Conservation (phyloP, 2,113 vertebrate species). For the Vidua chalybeata region DNA sequence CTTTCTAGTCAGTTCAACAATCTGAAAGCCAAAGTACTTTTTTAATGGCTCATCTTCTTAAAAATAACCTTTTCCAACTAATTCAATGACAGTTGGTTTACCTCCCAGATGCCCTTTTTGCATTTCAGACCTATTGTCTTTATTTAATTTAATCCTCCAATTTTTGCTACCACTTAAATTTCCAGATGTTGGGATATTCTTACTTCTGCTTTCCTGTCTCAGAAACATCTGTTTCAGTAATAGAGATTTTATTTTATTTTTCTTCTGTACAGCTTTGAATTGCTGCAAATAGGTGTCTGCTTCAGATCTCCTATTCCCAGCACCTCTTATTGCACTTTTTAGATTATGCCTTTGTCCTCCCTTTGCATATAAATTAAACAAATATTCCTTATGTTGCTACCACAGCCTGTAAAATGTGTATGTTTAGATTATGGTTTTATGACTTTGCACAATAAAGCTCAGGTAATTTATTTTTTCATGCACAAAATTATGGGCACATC, state of each 20-base stretch:
- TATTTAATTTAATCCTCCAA: background rate
- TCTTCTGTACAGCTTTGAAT: background rate
- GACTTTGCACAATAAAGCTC: background rate
- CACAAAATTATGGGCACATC: background rate
- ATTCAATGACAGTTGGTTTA: background rate
- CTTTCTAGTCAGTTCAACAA: background rate
- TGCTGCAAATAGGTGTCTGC: background rate
- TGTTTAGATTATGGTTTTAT: background rate
- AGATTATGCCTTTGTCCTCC: background rate
- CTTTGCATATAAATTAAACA: conserved; percentile 26
- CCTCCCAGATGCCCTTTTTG: background rate
- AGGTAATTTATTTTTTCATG: background rate
- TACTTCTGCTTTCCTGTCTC: background rate
- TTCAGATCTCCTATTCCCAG: background rate
- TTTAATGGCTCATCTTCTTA: background rate
- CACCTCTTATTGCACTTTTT: background rate
- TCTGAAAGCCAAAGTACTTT: background rate
- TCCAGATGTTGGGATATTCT: conserved; percentile 24
- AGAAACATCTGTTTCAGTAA: conserved; percentile 39
- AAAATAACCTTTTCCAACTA: conserved; percentile 7
- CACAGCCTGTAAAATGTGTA: background rate
- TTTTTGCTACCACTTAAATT: background rate
- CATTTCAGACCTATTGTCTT: background rate
- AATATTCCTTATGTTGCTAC: conserved; percentile 6
- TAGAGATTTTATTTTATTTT: conserved; percentile 38